Percentiles rank a stretch among this genome's conserved stretches.
Conservation (phyloP, 2,113 vertebrate species). For the Acanthochromis polyacanthus region DNA sequence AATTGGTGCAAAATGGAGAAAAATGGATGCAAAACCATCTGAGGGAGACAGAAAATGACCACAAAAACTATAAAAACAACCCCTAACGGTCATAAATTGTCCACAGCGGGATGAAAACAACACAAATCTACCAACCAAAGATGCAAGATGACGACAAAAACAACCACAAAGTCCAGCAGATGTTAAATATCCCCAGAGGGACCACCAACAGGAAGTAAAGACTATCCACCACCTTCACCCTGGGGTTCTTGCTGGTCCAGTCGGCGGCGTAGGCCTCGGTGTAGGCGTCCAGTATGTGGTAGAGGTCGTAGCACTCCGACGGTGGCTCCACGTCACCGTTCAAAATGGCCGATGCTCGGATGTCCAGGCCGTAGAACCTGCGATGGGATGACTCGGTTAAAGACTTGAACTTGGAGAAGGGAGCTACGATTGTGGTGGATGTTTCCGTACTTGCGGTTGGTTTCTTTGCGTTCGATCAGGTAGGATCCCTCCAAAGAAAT, state of each 20-base stretch:
- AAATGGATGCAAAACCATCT: no score
- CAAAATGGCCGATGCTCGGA: conserved; percentile 93
- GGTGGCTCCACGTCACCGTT: conserved; percentile 92
- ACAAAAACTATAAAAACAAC: no score
- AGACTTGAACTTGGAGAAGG: background rate
- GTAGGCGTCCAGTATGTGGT: conserved; percentile 90
- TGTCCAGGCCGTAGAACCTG: conserved; percentile 93
- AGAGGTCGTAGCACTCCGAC: conserved; percentile 88
- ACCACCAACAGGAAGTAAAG: background rate
- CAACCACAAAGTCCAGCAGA: background rate
- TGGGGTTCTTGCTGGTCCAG: conserved; percentile 72
- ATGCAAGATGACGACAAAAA: background rate
- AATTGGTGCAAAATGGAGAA: no score
- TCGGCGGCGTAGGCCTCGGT: conserved; percentile 89
- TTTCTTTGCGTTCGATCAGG: conserved; percentile 95
- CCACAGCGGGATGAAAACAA: no score
- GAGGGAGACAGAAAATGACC: no score
- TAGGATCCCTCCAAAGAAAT: conserved; percentile 95
- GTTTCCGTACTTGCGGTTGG: conserved; percentile 92
- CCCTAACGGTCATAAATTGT: no score
- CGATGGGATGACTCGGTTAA: background rate
- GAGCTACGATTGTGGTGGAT: background rate
- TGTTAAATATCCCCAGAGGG: background rate
- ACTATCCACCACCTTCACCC: conserved; percentile 26
- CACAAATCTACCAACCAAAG: background rate